Conservation (phyloP, 2,113 vertebrate genomes). For the Clarias macrocephalus region DNA sequence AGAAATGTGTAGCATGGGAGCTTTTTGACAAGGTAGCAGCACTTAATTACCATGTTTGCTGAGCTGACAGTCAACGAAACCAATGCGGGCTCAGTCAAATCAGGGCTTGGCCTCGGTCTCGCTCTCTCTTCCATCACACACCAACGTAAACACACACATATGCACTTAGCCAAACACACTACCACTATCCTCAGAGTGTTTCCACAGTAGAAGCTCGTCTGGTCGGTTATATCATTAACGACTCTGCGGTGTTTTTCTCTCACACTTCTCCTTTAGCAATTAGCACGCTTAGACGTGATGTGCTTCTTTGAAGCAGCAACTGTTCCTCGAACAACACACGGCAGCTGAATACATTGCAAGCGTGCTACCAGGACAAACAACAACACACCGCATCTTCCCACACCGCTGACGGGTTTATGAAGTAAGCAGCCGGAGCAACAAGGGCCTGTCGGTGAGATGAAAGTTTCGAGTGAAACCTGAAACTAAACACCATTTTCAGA, state of each 20-base stretch:
- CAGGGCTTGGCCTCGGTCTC: constrained; percentile 33
- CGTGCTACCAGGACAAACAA: constrained; percentile 52
- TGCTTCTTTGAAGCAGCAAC: constrained; percentile 15
- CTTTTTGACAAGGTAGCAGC: constrained; percentile 68
- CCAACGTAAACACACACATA: constrained; percentile 34
- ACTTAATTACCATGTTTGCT: constrained; percentile 73
- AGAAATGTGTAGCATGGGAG: constrained; percentile 73
- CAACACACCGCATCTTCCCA: constrained; percentile 10
- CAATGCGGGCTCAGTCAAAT: constrained; percentile 53
- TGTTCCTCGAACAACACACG: constrained; percentile 31
- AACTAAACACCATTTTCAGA: constrained; percentile 47
- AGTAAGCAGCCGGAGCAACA: constrained; percentile 41
- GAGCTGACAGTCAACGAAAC: constrained; percentile 63
- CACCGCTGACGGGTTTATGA: constrained; percentile 47
- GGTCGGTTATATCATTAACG: constrained; percentile 56
- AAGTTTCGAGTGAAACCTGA: constrained; percentile 45
- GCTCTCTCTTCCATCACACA: constrained; percentile 25
- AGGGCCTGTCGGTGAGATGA: constrained; percentile 14
- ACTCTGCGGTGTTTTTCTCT: constrained; percentile 61
- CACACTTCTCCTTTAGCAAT: constrained; percentile 50
- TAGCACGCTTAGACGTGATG: neutral
- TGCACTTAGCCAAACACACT: constrained; percentile 46
- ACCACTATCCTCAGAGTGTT: constrained; percentile 49
- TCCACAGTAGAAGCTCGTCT: constrained; percentile 48
- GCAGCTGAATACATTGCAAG: constrained; percentile 51